Base-by-base conservation (phyloP, 2,888 invertebrate genomes). In the Rhingia rostrata region DNA sequence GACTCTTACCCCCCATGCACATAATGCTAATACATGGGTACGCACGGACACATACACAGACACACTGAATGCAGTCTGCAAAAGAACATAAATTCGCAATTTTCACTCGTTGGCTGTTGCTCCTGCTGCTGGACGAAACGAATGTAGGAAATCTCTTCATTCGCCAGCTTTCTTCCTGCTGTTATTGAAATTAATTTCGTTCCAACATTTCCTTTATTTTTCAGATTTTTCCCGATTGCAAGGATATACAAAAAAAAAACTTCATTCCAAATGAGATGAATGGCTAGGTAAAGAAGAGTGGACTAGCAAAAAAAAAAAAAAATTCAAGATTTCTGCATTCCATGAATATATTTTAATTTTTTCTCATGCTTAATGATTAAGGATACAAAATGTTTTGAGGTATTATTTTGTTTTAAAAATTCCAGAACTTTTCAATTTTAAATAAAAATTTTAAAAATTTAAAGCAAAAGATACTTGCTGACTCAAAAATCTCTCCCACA, bases 151-250 rank as follows among this genome's bases (percentile, higher is more conserved):
- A 60, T 61, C 45, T 51, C 41, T 56, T 49, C n/a, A 43, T 53
- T 47, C 45, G 37, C 12, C 39, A n/a, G n/a, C 30, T 33, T 32
- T 30, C 43, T 43, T 58, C 30, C 56, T 32, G 49, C 22, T 67
- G 67, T 67, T 32, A 49, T 67, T 53, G 60, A 67, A 67, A 75
- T 37, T 45, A 75, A 60, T 75, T 75, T 61, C 14, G 10, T 45
- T 54, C 9, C 14, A 12, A 47, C 37, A 30, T 39, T 60, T 56
- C 12, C 30, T 37, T 35, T 54, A 14, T 43, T 51, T 41, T 49
- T 58, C 14, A 33, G 35, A 10, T 22, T 10, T 22, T 30, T 30
- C 39, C 12, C 39, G 10, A 7, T 54, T 74, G 32, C n/a, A 47
- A 39, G 32, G 33, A 54, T 32, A 58, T 63, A 56, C 63, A 81